Conservation (phyloP, 2,888 invertebrate genomes). For the Troides helena region DNA sequence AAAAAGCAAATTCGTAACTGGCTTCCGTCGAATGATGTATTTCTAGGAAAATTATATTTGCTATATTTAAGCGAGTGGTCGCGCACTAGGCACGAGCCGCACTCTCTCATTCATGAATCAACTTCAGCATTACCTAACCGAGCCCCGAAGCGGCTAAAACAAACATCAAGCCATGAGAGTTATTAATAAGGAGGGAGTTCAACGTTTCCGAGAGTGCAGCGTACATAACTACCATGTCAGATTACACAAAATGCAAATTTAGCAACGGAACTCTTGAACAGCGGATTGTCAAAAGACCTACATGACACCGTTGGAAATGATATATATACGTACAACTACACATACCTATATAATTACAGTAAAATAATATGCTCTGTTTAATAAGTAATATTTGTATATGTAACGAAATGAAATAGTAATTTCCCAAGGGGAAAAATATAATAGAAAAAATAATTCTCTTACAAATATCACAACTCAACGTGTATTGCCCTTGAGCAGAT, state of each 20-base stretch:
- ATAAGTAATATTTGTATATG: conserved; percentile 24
- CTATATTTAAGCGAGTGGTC: conserved; percentile 69
- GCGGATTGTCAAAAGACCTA: not conserved
- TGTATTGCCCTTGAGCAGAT: conserved; percentile 9
- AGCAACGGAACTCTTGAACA: conserved; percentile 41
- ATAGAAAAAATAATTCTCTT: conserved; percentile 26
- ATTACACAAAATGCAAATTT: conserved; percentile 48
- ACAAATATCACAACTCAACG: conserved; percentile 23
- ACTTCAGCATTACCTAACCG: conserved; percentile 76
- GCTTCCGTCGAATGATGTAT: conserved; percentile 71
- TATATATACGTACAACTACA: conserved; percentile 23
- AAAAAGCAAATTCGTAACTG: conserved; percentile 36
- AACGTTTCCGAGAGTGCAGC: conserved; percentile 65
- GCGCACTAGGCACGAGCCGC: conserved; percentile 53
- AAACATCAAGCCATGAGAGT: conserved; percentile 67
- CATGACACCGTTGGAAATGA: conserved; percentile 44
- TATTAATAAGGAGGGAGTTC: conserved; percentile 78
- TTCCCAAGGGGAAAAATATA: conserved; percentile 27
- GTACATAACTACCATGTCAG: conserved; percentile 58
- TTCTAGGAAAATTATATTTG: conserved; percentile 67
- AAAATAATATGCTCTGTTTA: conserved; percentile 19
- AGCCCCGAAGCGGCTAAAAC: conserved; percentile 66
- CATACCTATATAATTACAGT: not conserved
- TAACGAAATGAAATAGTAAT: conserved; percentile 27
- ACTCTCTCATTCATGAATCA: conserved; percentile 79